phyloP scores from a whole-genome alignment of 2,113 vertebrate species.

The Leptodactylus fuscus region DNA sequence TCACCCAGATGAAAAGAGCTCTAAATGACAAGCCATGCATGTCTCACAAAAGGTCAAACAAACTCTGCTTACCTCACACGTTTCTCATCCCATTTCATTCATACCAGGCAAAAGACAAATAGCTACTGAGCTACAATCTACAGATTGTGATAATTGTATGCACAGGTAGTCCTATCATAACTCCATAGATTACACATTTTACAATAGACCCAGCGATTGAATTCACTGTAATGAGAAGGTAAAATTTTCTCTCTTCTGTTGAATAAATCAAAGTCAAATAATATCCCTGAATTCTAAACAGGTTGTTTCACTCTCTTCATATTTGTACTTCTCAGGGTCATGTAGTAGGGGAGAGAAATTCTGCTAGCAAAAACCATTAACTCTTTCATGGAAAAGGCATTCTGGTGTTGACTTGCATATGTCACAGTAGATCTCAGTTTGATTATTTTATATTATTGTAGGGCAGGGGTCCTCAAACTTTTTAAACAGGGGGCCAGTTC shows the following conservation, averaged over 20 bases:
- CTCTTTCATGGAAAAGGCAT: not conserved
- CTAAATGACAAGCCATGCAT: slow-evolving; percentile 20
- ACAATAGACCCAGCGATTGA: not conserved
- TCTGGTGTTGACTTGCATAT: not conserved
- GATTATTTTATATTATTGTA: not conserved
- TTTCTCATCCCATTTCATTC: not conserved
- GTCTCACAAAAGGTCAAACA: slow-evolving; percentile 38
- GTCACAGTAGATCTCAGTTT: not conserved
- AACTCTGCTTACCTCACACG: not conserved
- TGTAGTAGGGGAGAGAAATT: not conserved
- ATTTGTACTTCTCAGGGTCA: slow-evolving; percentile 43
- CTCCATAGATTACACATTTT: slow-evolving; percentile 23
- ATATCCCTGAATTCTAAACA: slow-evolving; percentile 43
- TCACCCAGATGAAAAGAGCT: not conserved
- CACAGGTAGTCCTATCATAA: not conserved
- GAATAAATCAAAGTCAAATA: slow-evolving; percentile 44
- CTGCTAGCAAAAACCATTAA: slow-evolving; percentile 3
- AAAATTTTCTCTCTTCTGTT: slow-evolving; percentile 31
- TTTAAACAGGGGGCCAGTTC: too few relatives aligned
- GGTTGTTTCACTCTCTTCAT: not conserved
- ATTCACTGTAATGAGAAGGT: not conserved
- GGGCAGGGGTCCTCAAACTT: too few relatives aligned
- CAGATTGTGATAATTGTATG: slow-evolving; percentile 10
- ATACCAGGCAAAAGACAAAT: slow-evolving; percentile 17
- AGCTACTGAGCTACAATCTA: not conserved